Base-by-base conservation (phyloP, 64 coral and sea anemone genomes). In the Trachythela sp. region DNA sequence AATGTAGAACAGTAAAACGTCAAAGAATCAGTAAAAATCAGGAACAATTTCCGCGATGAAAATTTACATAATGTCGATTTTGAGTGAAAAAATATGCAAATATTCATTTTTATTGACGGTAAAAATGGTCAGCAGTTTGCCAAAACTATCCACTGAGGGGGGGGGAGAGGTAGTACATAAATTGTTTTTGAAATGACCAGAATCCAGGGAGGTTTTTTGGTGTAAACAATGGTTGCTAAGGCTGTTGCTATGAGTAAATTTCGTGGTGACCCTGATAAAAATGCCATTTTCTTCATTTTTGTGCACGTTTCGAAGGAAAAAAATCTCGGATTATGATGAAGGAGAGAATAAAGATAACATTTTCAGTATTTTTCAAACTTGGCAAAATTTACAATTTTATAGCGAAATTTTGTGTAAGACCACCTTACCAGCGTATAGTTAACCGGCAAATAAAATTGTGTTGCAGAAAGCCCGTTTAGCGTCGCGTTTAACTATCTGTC, bases 211-310 rank as follows among this genome's bases (percentile, higher is more conserved):
- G 13, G 36, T 77, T 77, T 38, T 77, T 77, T 77, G 36, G 32
- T 34, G 71, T 77, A 77, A 77, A 77, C 71, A 77, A 35, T 6
- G 71, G 71, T 77, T 77, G 71, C 71, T 77, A 77, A 59, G 54
- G 54, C 6, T 14, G 24, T 59, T 59, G 54, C 54, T 59, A 59
- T 59, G 54, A 6, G 54, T 59, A 22, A 59, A 59, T 59, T 59
- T 59, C 2, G 18, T n/a, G 54, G 24, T 20, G 24, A 59, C 54
- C 15, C 6, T n/a, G 14, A 59, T 59, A 59, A 59, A 59, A 59
- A n/a, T 59, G 54, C 54, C 48, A 22, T 59, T 59, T 59, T 59
- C 18, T 59, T 22, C 14, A 6, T 59, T 59, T 59, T 59, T 22
- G 2, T 59, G 54, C 54, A 22, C 18, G 24, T 3, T 59, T 11